Base-by-base conservation (phyloP, 1,140 invertebrate genomes). In the Halotydeus destructor region DNA sequence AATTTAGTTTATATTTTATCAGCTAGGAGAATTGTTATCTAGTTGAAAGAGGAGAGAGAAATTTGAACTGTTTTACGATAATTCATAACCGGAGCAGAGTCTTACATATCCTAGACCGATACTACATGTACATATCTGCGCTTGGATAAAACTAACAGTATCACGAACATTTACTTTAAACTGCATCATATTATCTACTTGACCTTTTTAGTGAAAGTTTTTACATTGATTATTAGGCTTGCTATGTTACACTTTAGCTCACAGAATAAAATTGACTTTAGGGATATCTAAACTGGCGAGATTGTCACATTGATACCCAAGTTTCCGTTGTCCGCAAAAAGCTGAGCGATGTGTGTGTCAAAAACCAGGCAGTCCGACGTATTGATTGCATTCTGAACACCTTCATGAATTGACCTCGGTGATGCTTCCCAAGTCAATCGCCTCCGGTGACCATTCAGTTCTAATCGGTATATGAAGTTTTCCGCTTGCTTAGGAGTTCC, bases 271-370 rank as follows among this genome's bases (percentile, higher is more conserved):
- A n/a, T n/a, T n/a, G n/a, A n/a, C n/a, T n/a, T 35, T 35, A 41
- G 0, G 9, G 8, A 38, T 30, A 14, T 26, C 40, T 27, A 45
- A 23, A 39, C 43, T 11, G 43, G 47, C 14, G 81, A 86, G 60
- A 99, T 98, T 54, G 93, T 97, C 47, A 99, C 94, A 67, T 98
- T 99, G 51, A 99, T 99, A 49, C 89, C 93, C 43, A 99, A 69
- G 65, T 99, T 99, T 5, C 91, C 93, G 65, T 96, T 96, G 59
- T 99, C 93, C 16, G 93, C 86, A 70, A 99, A 99, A 31, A 96
- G 66, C 61, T 96, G 84, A 43, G 93, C 94, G 59, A 96, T 86
- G 40, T 81, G 85, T 22, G 89, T 93, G 60, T 98, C 93, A 66
- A 99, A 98, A 31, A 97, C 88, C 36, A 99, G 71, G 62, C 94